Conservation (phyloP, 2,888 invertebrate species). For the Gastrophysa polygoni region DNA sequence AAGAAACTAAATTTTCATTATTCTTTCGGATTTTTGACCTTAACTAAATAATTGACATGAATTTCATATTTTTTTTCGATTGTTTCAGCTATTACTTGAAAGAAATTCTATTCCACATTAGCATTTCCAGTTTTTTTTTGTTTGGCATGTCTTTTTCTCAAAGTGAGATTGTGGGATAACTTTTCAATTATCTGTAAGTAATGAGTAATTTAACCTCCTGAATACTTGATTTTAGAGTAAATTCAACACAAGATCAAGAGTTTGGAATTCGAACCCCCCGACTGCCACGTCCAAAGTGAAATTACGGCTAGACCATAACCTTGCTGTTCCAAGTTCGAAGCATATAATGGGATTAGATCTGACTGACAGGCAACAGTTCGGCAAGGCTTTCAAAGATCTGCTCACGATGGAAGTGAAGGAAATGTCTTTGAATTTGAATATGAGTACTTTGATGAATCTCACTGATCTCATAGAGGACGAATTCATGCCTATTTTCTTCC, state of each 20-base stretch:
- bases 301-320: conserved; percentile 66
- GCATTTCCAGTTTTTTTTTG: no score
- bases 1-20: no score
- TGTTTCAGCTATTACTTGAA: no score
- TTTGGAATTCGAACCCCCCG: conserved; percentile 74
- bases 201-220: not conserved
- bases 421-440: conserved; percentile 71
- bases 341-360: conserved; percentile 53
- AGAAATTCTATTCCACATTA: no score
- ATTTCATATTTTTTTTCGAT: no score
- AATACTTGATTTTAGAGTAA: conserved; percentile 66
- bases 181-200: no score
- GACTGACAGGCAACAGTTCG: conserved; percentile 56
- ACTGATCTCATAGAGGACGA: conserved; percentile 89
- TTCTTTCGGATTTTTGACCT: no score
- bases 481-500: conserved; percentile 78
- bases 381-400: conserved; percentile 60
- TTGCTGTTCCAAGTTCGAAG: conserved; percentile 57
- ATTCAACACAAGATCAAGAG: conserved; percentile 80
- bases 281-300: conserved; percentile 63
- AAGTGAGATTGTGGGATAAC: no score
- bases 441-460: conserved; percentile 82
- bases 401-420: conserved; percentile 71
- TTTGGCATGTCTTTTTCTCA: no score
- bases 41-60: no score